Percentiles rank a stretch among this genome's conserved stretches.
Conservation (phyloP, 1,140 invertebrate species). For the Brachionus paranguensis region DNA sequence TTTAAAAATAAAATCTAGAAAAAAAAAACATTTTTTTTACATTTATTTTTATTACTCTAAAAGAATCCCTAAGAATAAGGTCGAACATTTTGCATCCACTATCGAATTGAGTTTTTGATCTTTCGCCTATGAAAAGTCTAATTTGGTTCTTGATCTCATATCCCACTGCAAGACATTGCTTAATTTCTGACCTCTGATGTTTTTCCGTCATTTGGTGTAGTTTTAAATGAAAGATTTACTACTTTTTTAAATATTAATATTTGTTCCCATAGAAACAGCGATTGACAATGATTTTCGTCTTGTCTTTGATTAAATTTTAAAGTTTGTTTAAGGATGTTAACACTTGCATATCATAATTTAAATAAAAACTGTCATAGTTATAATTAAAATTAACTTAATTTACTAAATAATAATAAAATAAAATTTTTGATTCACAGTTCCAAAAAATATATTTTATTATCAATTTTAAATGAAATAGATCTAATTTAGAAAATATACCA, state of each 20-base stretch:
- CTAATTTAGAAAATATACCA: too few relatives aligned
- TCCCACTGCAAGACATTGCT: background rate
- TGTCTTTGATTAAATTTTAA: background rate
- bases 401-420: too few relatives aligned
- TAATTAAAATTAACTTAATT: too few relatives aligned
- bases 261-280: background rate
- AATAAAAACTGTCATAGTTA: too few relatives aligned
- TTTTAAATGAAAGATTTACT: background rate
- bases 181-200: background rate
- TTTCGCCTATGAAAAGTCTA: background rate
- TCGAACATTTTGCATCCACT: conserved; percentile 32
- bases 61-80: background rate
- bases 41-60: background rate
- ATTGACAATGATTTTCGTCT: background rate
- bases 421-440: too few relatives aligned
- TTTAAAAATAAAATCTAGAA: background rate
- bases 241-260: background rate
- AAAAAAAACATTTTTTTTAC: background rate
- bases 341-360: too few relatives aligned
- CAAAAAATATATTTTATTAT: too few relatives aligned
- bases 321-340: too few relatives aligned
- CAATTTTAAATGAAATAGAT: too few relatives aligned
- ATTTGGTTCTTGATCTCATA: background rate
- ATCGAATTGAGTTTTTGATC: conserved; percentile 22
- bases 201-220: background rate